Evolutionary conservation across 2,797 vertebrate genomes (phyloP), one percentile per base, ranked within the genome.

Genomic region (Notoglanidium macrostoma): DNA sequence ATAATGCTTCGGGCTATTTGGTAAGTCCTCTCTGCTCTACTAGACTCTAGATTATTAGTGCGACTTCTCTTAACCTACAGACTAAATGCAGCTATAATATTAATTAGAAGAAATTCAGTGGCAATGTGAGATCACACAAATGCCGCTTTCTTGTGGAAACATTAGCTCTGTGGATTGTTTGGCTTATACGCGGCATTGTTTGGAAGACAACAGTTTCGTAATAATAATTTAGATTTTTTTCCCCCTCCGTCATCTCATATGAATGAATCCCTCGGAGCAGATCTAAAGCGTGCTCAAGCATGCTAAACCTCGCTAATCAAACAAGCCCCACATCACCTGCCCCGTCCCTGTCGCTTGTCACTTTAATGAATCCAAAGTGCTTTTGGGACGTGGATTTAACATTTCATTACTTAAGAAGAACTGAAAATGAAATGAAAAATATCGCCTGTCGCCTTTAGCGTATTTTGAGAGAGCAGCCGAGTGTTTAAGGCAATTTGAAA

Each of bases 401-500:
- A 87, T 89, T 90, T 89, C 14, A 77, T 87, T 90, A 87, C 78
- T 88, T 89, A 82, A 89, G 85, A 81, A 78, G 76, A 32, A 77
- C 65, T 73, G 40, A 84, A 88, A 88, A 83, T 68, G 78, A 87
- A 86, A 86, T 73, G 81, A 84, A 84, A 92, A 90, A 87, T 67
- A 87, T 32, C 15, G 7, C 15, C 55, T 21, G 19, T 15, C 68
- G 84, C 65, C 89, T 78, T 85, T 59, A 89, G 88, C 83, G 61
- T 92, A 88, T 91, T 91, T 73, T 59, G 89, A 87, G 73, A 44
- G 88, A 87, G 74, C 86, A 87, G 86, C 78, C 79, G 86, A 91
- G 91, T 88, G 90, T 93, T 94, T 90, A 86, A 92, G 91, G 91
- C 90, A 91, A 92, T 93, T 92, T 92, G 92, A 91, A 86, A 85